phyloP scores from a whole-genome alignment of 2,797 vertebrate genomes.

The Taeniopygia guttata region DNA sequence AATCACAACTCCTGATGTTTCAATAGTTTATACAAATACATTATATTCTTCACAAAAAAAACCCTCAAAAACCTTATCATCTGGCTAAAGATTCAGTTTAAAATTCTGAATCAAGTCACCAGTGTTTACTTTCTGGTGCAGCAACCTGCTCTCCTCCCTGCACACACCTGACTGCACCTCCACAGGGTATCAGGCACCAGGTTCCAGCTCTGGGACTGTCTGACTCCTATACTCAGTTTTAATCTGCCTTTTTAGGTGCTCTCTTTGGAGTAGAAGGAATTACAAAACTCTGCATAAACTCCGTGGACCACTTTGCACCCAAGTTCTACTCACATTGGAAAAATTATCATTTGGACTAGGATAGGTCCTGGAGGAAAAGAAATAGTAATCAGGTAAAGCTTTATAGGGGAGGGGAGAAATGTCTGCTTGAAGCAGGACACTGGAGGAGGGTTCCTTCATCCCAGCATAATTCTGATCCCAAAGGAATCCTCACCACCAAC shows the following conservation, averaged over 20 bases:
- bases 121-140: constrained; percentile 60
- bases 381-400: neutral
- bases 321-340: neutral
- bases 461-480: neutral
- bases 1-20: neutral
- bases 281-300: neutral
- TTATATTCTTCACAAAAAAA: neutral
- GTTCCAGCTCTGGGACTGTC: neutral
- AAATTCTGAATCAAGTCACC: constrained; percentile 33
- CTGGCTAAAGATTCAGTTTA: neutral
- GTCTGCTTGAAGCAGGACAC: neutral
- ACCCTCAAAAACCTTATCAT: neutral
- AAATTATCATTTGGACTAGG: neutral
- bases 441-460: neutral
- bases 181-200: neutral
- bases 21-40: neutral
- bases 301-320: neutral
- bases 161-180: constrained; percentile 32
- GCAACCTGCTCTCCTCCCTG: constrained; percentile 18
- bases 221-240: neutral
- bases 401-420: neutral
- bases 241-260: neutral
- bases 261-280: neutral
- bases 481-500: neutral
- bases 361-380: neutral